Evolutionary conservation across 2,888 invertebrate species (phyloP).

Genomic region (Nephrotoma flavescens): DNA sequence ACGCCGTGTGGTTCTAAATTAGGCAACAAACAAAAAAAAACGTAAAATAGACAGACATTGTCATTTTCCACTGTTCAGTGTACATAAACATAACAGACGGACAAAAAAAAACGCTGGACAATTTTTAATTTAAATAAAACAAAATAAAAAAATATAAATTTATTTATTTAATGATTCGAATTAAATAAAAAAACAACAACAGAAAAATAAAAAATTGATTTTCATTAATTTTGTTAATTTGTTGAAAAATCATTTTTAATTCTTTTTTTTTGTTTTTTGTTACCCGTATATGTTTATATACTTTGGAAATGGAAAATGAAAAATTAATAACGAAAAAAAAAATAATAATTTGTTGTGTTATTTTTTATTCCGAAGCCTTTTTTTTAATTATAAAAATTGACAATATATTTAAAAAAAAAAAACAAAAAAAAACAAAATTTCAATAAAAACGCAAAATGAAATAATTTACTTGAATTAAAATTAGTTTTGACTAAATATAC

Average conservation of each 20-base stretch:
- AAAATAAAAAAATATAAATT: background rate
- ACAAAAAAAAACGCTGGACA: background rate
- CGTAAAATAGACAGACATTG: background rate
- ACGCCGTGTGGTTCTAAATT: background rate
- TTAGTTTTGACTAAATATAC: background rate
- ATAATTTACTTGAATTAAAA: background rate
- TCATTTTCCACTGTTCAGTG: background rate
- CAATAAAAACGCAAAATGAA: background rate
- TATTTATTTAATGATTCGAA: background rate
- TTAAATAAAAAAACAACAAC: background rate
- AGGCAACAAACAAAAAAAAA: background rate
- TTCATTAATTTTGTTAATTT: conserved; percentile 4
- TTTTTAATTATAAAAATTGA: background rate
- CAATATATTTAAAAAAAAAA: background rate
- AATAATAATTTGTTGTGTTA: background rate
- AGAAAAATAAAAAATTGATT: conserved; percentile 1
- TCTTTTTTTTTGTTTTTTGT: background rate
- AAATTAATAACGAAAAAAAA: background rate
- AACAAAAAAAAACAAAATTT: background rate
- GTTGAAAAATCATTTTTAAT: conserved; percentile 1
- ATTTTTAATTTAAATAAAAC: background rate
- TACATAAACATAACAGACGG: background rate
- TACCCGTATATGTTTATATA: background rate
- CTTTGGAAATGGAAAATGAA: background rate
- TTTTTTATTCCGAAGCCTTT: background rate